Evolutionary conservation across 2,888 invertebrate species (phyloP).

Genomic region (Blastobasis lacticolella): DNA sequence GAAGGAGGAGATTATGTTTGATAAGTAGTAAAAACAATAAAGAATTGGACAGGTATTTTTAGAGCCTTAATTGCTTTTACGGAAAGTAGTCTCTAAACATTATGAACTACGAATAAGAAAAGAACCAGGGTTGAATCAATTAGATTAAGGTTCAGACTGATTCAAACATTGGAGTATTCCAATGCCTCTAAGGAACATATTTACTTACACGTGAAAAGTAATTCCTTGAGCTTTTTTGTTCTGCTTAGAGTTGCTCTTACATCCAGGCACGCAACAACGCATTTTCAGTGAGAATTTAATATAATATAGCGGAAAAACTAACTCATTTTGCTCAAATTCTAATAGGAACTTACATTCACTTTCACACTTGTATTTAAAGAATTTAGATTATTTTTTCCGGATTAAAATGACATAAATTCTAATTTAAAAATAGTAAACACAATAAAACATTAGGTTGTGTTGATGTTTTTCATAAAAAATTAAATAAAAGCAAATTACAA

Average conservation of each 20-base stretch:
- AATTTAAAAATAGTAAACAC: not conserved
- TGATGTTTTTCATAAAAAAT: not conserved
- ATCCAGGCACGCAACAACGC: slow-evolving; percentile 50
- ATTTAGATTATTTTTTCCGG: not conserved
- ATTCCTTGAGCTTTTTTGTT: slow-evolving; percentile 49
- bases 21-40: too few species aligned
- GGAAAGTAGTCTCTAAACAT: not conserved
- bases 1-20: too few species aligned
- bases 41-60: not conserved
- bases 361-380: not conserved
- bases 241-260: slow-evolving; percentile 51
- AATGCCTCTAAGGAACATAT: not conserved
- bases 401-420: not conserved
- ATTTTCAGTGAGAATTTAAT: slow-evolving; percentile 24
- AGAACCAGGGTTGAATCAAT: not conserved
- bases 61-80: not conserved
- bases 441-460: not conserved
- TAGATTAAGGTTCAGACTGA: not conserved
- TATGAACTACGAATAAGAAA: not conserved
- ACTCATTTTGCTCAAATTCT: not conserved
- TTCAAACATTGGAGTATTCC: not conserved
- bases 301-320: not conserved
- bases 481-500: not conserved
- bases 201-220: slow-evolving; percentile 54
- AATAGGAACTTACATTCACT: not conserved